These are phyloP conservation scores for Nothoprocta pentlandii DNA, from an alignment of 2,113 vertebrate species.

Conservation along the genomic window DNA sequence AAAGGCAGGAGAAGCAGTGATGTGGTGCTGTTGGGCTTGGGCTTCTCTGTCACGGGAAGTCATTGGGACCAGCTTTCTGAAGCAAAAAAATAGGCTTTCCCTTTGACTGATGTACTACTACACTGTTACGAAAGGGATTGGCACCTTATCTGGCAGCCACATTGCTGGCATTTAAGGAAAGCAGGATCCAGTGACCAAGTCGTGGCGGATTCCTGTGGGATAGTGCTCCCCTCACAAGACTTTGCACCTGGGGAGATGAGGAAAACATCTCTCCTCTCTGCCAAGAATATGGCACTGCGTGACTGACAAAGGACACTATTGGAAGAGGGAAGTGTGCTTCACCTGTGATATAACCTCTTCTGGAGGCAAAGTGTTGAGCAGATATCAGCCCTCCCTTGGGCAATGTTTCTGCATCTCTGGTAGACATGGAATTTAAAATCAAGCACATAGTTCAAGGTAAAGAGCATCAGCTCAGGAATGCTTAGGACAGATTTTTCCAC, in stretches of 20 bases:
- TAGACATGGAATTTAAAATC: background rate
- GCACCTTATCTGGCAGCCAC: background rate
- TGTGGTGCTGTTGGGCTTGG: background rate
- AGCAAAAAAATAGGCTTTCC: background rate
- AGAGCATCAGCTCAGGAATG: background rate
- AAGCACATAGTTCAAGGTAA: background rate
- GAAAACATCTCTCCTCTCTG: background rate
- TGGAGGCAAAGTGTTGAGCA: background rate
- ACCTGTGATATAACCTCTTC: background rate
- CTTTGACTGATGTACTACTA: background rate
- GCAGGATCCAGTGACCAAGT: background rate
- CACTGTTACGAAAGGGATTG: background rate
- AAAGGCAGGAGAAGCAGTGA: background rate
- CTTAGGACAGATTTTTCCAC: background rate
- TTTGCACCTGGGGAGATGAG: background rate
- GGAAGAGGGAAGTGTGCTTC: background rate
- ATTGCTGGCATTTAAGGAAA: background rate
- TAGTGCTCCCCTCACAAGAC: background rate
- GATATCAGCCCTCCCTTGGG: background rate
- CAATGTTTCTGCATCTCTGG: background rate
- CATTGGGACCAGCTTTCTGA: background rate
- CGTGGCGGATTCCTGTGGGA: background rate
- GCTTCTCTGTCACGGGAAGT: background rate
- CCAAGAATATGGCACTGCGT: background rate
- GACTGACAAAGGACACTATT: background rate